Base-by-base conservation (phyloP, 2,113 vertebrate species). In the Smithornis capensis region DNA sequence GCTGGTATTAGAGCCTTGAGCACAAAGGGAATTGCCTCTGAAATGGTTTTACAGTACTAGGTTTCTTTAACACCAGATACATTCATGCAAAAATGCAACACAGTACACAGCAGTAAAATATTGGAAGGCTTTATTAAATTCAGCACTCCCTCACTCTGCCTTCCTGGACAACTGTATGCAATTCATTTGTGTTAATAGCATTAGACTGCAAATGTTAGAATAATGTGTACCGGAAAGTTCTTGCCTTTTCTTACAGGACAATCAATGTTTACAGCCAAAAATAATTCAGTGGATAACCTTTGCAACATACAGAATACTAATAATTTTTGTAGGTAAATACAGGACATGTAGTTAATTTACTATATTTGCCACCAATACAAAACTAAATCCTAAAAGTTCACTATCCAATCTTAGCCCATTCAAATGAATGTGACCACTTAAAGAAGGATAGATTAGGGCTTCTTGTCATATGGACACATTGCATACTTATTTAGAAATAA, bases 121-220 rank as follows among this genome's bases (percentile, higher is more conserved):
- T 69, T 56, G 71, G 28, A 75, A 90, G 42, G 18, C 25, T 92
- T 94, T 90, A 90, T 96, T 93, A 83, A 52, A 86, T 83, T 93
- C 76, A 86, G 16, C 47, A n/a, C 63, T 59, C 83, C 59, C 45
- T 76, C 53, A 19, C 45, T 83, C 44, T 86, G 90, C 55, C 64
- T 92, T 92, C 64, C 71, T 70, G 59, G 55, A 62, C 63, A 94
- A 55, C 23, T 47, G 33, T 27, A 57, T 50, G 56, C 38, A 77
- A 90, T 89, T 92, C 56, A 59, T 92, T 92, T 86, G 33, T 35
- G 59, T 76, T 94, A 89, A 89, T 56, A 74, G 9, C 45, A 70
- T 92, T 71, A 89, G 38, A 67, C 21, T 50, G 53, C 65, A 89
- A 67, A 92, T 92, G 76, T 83, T 86, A 67, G 10, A 74, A 56